Base-by-base conservation (phyloP, 2,888 invertebrate species). In the Entomobrya proxima region DNA sequence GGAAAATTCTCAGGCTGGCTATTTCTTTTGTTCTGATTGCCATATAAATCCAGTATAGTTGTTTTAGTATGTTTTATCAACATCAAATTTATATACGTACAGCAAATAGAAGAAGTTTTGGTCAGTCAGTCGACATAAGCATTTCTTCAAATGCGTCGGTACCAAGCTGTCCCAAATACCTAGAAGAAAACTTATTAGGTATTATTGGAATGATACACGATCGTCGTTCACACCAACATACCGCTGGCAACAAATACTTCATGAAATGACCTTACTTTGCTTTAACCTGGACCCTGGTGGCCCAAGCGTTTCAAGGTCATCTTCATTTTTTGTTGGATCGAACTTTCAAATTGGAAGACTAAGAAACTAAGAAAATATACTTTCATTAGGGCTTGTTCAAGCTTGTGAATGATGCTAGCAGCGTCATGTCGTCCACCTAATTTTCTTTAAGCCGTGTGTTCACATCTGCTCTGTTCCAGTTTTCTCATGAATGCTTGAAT, bases 151-250 rank as follows among this genome's bases (percentile, higher is more conserved):
- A 21, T 18, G 24, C 24, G 13, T 72, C 30, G 44, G 81, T 81
- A 74, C 72, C 81, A 81, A 37, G 58, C 81, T 37, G 81, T 81
- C 15, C 81, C 74, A 27, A 47, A 27, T 81, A 72, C 58, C 69
- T 50, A 69, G 11, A 37, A 6, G 21, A 18, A 52, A 52, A 52
- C n/a, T 18, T 18, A 2, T 18, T 15, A 47, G 13, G 9, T n/a
- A 52, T 52, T 1, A 52, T 55, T n/a, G n/a, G n/a, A n/a, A n/a
- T n/a, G n/a, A n/a, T n/a, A n/a, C n/a, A n/a, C n/a, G n/a, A n/a
- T n/a, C n/a, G n/a, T n/a, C n/a, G n/a, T n/a, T n/a, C n/a, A n/a
- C n/a, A n/a, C n/a, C n/a, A n/a, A n/a, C 44, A 37, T 37, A n/a
- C 72, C 21, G 15, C 24, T 72, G 13, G 13, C 47, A 74, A 44